Evolutionary conservation across 2,888 invertebrate species (phyloP).

Genomic region (Criorhina ranunculi): DNA sequence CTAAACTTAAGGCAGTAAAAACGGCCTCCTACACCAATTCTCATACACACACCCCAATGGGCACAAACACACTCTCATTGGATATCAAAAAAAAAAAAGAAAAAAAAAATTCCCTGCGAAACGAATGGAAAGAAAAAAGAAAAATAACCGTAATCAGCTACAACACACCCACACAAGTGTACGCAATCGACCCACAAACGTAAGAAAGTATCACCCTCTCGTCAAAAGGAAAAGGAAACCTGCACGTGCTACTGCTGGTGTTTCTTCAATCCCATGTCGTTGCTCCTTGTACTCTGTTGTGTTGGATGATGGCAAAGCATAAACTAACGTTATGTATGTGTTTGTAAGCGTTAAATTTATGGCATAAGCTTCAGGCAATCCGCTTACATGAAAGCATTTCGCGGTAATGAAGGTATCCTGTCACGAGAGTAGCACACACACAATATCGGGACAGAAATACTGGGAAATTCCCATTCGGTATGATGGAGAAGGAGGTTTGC

Average conservation of each 20-base stretch:
- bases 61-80: background rate
- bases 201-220: conserved; percentile 11
- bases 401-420: conserved; percentile 58
- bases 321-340: conserved; percentile 3
- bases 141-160: conserved; percentile 28
- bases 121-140: background rate
- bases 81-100: conserved; percentile 7
- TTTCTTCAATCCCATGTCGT: conserved; percentile 34
- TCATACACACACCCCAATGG: no score
- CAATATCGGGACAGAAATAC: background rate
- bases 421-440: background rate
- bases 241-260: conserved; percentile 56
- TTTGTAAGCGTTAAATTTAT: conserved; percentile 57
- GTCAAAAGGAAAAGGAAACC: conserved; percentile 12
- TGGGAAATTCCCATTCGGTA: conserved; percentile 39
- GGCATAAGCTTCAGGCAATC: conserved; percentile 63
- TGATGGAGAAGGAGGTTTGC: background rate
- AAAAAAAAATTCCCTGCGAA: conserved; percentile 19
- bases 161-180: background rate
- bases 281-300: conserved; percentile 24
- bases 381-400: conserved; percentile 53
- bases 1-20: conserved; percentile 42
- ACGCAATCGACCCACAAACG: conserved; percentile 28
- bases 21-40: conserved; percentile 19
- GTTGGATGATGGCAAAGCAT: background rate